Conservation (phyloP, 2,888 invertebrate genomes). For the Drosophila macrospina region DNA sequence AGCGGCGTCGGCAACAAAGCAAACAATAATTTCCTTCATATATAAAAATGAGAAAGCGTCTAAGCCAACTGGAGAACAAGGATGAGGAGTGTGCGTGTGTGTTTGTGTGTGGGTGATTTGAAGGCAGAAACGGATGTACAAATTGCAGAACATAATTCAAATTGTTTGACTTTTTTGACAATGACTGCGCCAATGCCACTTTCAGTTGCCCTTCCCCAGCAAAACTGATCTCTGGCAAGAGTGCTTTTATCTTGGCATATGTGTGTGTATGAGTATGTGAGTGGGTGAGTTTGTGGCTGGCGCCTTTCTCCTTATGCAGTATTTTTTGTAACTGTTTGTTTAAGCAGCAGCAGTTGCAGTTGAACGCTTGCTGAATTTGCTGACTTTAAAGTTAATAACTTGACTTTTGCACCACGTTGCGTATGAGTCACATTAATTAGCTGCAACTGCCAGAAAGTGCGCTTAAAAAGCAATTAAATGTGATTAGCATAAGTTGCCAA, state of each 20-base stretch:
- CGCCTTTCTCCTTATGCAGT: slow-evolving; percentile 24
- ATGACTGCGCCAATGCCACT: slow-evolving; percentile 70
- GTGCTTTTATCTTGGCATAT: slow-evolving; percentile 64
- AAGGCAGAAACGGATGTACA: slow-evolving; percentile 77
- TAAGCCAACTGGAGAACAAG: slow-evolving; percentile 18
- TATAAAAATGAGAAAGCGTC: slow-evolving; percentile 46
- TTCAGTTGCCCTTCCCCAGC: background rate
- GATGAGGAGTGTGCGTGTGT: slow-evolving; percentile 18
- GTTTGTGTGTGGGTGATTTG: slow-evolving; percentile 46
- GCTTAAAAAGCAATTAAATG: slow-evolving; percentile 84
- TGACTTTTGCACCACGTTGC: slow-evolving; percentile 40
- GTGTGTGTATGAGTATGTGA: slow-evolving; percentile 12
- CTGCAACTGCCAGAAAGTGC: slow-evolving; percentile 70
- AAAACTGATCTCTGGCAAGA: slow-evolving; percentile 26
- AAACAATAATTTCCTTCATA: slow-evolving; percentile 72
- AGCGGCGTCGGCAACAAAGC: slow-evolving; percentile 70
- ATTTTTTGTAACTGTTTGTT: slow-evolving; percentile 27
- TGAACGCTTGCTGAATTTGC: slow-evolving; percentile 8
- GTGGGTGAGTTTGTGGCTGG: slow-evolving; percentile 15
- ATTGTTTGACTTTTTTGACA: slow-evolving; percentile 81
- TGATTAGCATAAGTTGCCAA: slow-evolving; percentile 80
- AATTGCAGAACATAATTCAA: slow-evolving; percentile 83
- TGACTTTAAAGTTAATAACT: slow-evolving; percentile 45
- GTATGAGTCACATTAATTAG: slow-evolving; percentile 76
- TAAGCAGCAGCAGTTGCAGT: slow-evolving; percentile 30